phyloP scores from a whole-genome alignment of 2,113 vertebrate species.

The Heteronetta atricapilla region DNA sequence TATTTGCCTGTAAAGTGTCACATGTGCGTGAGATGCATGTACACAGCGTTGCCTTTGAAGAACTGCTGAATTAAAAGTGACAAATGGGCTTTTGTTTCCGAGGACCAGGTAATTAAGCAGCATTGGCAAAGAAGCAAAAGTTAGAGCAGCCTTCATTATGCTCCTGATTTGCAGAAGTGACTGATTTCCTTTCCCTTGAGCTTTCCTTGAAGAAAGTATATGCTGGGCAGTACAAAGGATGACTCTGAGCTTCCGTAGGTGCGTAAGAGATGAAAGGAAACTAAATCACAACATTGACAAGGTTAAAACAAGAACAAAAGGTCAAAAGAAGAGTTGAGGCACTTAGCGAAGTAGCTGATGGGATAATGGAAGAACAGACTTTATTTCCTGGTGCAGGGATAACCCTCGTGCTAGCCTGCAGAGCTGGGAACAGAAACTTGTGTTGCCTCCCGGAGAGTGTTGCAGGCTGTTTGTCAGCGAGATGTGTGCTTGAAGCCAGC shows the following conservation, averaged over 20 bases:
- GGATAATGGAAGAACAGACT: background rate
- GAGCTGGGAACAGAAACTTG: background rate
- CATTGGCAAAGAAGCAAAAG: background rate
- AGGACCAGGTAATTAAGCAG: background rate
- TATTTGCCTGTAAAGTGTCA: background rate
- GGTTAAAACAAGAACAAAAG: background rate
- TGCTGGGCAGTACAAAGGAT: background rate
- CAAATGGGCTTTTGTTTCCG: background rate
- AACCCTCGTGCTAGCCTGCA: background rate
- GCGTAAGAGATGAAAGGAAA: background rate
- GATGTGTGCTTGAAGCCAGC: background rate
- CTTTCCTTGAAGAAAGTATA: background rate
- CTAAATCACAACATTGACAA: background rate
- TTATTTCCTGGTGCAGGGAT: background rate
- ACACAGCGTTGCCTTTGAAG: background rate
- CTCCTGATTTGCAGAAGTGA: background rate
- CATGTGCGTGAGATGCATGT: background rate
- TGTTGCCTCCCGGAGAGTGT: accelerated
- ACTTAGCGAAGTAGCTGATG: background rate
- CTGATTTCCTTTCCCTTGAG: background rate
- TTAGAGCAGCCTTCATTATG: background rate
- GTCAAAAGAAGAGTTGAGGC: background rate
- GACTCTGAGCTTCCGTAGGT: background rate
- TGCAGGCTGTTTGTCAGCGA: background rate
- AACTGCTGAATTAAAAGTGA: background rate